Conservation (phyloP, 2,888 invertebrate species). For the Drosophila robusta region DNA sequence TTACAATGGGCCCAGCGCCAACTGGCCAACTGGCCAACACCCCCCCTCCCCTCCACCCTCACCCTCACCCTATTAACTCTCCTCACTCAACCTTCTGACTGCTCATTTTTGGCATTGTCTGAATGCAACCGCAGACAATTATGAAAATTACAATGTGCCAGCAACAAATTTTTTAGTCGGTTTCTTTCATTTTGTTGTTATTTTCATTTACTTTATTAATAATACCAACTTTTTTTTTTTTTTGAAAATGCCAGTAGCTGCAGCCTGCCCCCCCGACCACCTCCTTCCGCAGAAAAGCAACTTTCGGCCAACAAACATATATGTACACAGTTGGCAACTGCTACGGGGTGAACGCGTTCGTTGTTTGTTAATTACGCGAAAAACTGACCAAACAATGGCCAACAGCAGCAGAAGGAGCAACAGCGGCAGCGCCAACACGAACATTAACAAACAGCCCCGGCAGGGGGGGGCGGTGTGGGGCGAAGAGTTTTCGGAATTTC, state of each 20-base stretch:
- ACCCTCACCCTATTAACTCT: background rate
- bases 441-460: background rate
- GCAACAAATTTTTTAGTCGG: conserved; percentile 18
- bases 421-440: background rate
- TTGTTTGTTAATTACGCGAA: conserved; percentile 58
- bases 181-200: conserved; percentile 2
- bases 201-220: conserved; percentile 56
- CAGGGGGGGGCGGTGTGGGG: background rate
- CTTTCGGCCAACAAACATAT: background rate
- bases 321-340: conserved; percentile 24
- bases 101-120: conserved; percentile 53
- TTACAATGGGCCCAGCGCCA: conserved; percentile 38
- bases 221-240: conserved; percentile 35
- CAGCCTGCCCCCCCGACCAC: conserved; percentile 1
- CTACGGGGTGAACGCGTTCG: conserved; percentile 12
- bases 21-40: conserved; percentile 3
- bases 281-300: too few relatives aligned
- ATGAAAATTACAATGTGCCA: conserved; percentile 64
- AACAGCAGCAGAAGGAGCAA: background rate
- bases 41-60: background rate
- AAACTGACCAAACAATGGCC: conserved; percentile 36
- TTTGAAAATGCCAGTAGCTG: conserved; percentile 13
- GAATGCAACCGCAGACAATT: conserved; percentile 60
- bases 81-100: conserved; percentile 2
- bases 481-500: conserved; percentile 10